These are phyloP conservation scores for Gallinago jamesoni DNA, from an alignment of 2,113 vertebrate species.

Conservation along the genomic window DNA sequence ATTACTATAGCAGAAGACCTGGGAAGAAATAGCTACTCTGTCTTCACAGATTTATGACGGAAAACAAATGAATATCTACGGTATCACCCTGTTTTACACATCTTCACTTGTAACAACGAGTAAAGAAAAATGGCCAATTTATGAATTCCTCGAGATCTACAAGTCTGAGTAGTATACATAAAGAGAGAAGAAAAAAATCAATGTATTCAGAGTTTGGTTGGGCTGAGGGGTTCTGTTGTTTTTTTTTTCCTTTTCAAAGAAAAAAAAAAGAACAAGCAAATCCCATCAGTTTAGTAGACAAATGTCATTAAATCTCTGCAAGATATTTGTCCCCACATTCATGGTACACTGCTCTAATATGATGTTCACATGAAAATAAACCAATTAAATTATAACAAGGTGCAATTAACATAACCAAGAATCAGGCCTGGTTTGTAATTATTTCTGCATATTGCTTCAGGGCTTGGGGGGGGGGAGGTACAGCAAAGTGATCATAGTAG, in stretches of 20 bases:
- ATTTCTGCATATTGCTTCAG: neutral
- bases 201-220: neutral
- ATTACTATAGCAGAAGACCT: neutral
- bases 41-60: neutral
- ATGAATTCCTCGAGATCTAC: neutral
- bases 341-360: neutral
- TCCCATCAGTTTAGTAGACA: neutral
- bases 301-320: neutral
- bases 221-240: neutral
- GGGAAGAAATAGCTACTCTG: neutral
- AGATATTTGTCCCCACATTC: accelerated
- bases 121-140: neutral
- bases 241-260: neutral
- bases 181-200: neutral
- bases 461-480: neutral
- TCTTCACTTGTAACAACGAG: neutral
- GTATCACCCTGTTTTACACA: neutral
- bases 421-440: neutral
- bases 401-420: neutral
- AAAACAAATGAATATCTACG: neutral
- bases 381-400: neutral
- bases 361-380: neutral
- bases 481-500: neutral
- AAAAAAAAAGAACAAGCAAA: neutral
- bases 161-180: neutral